Percentiles rank a stretch among this genome's conserved stretches.
phyloP scores from a whole-genome alignment of 2,888 invertebrate genomes.

The Chymomyza procnemis region DNA sequence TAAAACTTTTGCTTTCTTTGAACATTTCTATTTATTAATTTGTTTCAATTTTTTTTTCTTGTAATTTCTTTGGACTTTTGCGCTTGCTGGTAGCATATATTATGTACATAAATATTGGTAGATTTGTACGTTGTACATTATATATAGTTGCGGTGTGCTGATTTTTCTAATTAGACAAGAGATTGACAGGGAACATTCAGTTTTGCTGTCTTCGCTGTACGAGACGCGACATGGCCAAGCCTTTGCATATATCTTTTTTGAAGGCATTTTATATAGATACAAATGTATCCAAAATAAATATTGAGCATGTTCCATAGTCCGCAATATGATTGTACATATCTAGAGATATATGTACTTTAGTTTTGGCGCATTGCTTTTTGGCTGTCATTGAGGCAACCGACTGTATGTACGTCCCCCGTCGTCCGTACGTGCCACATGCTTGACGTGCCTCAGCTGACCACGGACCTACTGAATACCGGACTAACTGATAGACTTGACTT shows the following conservation, averaged over 20 bases:
- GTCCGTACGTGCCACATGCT: neutral
- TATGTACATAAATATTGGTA: slow-evolving; percentile 10
- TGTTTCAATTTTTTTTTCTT: neutral
- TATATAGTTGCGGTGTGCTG: slow-evolving; percentile 18
- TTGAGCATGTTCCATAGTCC: neutral
- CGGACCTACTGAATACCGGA: neutral
- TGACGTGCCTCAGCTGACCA: neutral
- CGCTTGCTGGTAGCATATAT: slow-evolving; percentile 28
- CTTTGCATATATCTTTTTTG: neutral
- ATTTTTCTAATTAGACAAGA: slow-evolving; percentile 60
- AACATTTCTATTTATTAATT: slow-evolving; percentile 14
- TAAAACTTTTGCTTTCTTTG: neutral
- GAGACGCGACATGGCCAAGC: neutral
- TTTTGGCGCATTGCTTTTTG: neutral
- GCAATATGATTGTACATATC: neutral
- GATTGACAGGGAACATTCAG: slow-evolving; percentile 50
- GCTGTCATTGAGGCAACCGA: no score
- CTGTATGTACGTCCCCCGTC: no score
- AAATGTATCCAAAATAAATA: neutral
- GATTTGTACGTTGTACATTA: slow-evolving; percentile 2
- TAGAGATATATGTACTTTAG: no score
- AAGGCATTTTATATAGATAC: neutral
- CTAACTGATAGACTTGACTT: neutral
- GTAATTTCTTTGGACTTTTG: slow-evolving; percentile 28
- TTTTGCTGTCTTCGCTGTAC: neutral